Percentiles rank a stretch among this genome's conserved stretches.
Evolutionary conservation across 2,113 vertebrate genomes (phyloP).

Genomic region (Delphinus delphis): DNA sequence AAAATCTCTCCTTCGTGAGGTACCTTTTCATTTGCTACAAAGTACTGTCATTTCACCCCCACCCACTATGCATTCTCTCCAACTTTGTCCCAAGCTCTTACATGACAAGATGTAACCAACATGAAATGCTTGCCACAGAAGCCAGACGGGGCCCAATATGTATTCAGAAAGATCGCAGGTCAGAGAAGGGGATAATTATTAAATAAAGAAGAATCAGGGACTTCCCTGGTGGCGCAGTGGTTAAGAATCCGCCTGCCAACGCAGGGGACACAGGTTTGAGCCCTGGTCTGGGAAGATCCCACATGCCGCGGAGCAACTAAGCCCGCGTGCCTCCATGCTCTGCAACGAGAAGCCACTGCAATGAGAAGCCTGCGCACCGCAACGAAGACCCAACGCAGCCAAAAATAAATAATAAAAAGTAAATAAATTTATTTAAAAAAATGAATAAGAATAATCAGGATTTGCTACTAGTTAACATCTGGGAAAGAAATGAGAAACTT

Average conservation of each 20-base stretch:
- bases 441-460: background rate
- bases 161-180: background rate
- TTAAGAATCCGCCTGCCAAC: too few relatives aligned
- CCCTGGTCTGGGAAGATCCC: too few relatives aligned
- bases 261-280: too few relatives aligned
- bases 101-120: background rate
- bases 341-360: too few relatives aligned
- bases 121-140: background rate
- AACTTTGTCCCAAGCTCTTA: background rate
- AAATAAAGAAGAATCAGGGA: background rate
- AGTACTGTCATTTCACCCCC: background rate
- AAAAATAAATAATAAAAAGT: too few relatives aligned
- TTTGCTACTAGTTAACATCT: constrained; percentile 5
- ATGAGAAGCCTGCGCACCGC: too few relatives aligned
- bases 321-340: too few relatives aligned
- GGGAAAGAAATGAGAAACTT: background rate
- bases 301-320: too few relatives aligned
- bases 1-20: background rate
- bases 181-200: background rate
- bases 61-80: background rate
- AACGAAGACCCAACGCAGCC: too few relatives aligned
- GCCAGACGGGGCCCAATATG: background rate
- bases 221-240: too few relatives aligned
- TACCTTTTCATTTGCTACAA: background rate
- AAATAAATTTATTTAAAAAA: too few relatives aligned